Evolutionary conservation across 2,797 vertebrate species (phyloP).

Genomic region (Benthosema pterotum): DNA sequence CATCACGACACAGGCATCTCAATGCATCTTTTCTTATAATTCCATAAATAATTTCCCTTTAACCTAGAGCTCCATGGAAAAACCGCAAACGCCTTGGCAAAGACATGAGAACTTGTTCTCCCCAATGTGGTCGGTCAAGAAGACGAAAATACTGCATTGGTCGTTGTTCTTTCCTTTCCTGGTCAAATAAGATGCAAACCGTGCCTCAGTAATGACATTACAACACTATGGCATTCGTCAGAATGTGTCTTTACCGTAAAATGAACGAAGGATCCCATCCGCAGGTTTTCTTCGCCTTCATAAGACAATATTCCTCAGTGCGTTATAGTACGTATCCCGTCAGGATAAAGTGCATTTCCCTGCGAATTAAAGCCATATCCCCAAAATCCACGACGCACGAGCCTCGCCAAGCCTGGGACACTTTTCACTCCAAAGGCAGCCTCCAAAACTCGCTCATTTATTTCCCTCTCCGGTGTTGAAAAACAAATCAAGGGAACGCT

Average conservation of each 20-base stretch:
- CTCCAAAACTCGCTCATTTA: constrained; percentile 67
- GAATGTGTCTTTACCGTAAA: constrained; percentile 69
- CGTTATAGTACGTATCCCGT: constrained; percentile 57
- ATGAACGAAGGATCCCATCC: constrained; percentile 59
- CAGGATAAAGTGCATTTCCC: constrained; percentile 65
- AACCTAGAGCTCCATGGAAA: no score
- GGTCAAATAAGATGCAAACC: no score
- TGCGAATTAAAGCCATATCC: constrained; percentile 50
- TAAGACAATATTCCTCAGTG: constrained; percentile 67
- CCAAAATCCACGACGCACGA: constrained; percentile 51
- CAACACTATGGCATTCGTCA: constrained; percentile 26
- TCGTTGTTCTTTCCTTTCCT: no score
- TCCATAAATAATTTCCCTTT: no score
- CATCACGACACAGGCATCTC: not conserved
- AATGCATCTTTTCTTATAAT: not conserved
- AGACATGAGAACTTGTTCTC: not conserved
- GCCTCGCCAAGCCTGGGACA: constrained; percentile 48
- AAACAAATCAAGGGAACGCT: constrained; percentile 76
- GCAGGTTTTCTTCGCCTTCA: constrained; percentile 17
- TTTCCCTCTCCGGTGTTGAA: constrained; percentile 73
- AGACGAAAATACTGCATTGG: constrained; percentile 29
- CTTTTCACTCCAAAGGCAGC: constrained; percentile 60
- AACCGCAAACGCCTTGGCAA: not conserved
- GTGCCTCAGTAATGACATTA: not conserved
- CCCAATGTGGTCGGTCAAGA: constrained; percentile 19